Evolutionary conservation across 1,140 invertebrate genomes (phyloP).

Genomic region (Lucilia sericata): DNA sequence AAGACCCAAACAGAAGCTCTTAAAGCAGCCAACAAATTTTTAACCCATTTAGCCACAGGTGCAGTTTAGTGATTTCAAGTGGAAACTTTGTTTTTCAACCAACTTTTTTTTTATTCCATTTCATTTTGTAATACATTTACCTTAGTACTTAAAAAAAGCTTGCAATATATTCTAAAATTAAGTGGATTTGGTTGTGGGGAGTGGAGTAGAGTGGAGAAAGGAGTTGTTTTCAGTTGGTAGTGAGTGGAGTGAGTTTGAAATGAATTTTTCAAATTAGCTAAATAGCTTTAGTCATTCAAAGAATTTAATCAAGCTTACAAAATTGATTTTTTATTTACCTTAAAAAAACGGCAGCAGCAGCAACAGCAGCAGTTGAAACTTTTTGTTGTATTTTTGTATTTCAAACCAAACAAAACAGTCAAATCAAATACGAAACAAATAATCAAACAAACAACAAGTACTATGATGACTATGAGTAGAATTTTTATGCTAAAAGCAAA

Average conservation of each 20-base stretch:
- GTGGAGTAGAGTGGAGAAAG: not conserved
- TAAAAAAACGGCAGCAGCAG: conserved; percentile 21
- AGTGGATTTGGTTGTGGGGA: not conserved
- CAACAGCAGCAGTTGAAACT: conserved; percentile 18
- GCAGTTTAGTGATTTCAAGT: conserved; percentile 44
- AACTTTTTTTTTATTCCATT: not conserved
- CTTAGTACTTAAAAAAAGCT: not conserved
- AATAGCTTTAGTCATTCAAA: conserved; percentile 44
- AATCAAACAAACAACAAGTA: conserved; percentile 5
- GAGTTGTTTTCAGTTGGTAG: too few relatives aligned
- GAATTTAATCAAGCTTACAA: conserved; percentile 42
- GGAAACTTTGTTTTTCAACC: conserved; percentile 31
- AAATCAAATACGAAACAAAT: conserved; percentile 16
- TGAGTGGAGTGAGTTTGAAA: not conserved
- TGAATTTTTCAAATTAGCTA: conserved; percentile 40
- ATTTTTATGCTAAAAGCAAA: conserved; percentile 37
- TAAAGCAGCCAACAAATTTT: conserved; percentile 31
- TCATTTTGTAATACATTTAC: not conserved
- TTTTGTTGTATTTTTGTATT: not conserved
- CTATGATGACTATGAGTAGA: not conserved
- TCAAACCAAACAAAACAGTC: not conserved
- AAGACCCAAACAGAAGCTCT: conserved; percentile 21
- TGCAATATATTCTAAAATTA: not conserved
- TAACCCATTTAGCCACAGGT: conserved; percentile 44
- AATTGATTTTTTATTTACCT: conserved; percentile 44